Base-by-base conservation (phyloP, 2,888 invertebrate species). In the Pyralis farinalis region DNA sequence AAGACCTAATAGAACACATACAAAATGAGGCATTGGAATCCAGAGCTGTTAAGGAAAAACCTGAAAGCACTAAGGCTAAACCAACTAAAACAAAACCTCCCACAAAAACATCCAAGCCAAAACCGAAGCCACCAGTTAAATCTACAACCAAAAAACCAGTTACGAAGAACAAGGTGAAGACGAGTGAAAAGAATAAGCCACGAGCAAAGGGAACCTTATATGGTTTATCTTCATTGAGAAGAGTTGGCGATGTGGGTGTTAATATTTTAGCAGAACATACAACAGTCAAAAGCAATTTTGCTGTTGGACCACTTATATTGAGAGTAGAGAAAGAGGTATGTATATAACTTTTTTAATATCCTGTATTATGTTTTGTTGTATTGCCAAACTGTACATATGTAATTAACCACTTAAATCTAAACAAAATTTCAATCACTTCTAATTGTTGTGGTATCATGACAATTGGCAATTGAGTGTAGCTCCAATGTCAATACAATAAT, bases 281-380 rank as follows among this genome's bases (percentile, higher is more conserved):
- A 1, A 96, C 95, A 39, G 94, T 96, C 30, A 95, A 94, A 65
- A 95, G 95, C 40, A 94, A 94, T 73, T 96, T 96, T 69, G 91
- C 93, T 12, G 83, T 96, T 43, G 96, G 96, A 36, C 96, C 96
- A 0, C 78, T 96, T 32, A 92, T 94, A 12, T 79, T 96, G 47
- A 93, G 94, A 77, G 96, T 95, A 0, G 94, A 95, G 69, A 93
- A 94, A 77, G 94, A 94, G 89, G 93, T 92, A 75, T 50, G 63
- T 42, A 34, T n/a, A n/a, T n/a, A n/a, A n/a, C 30, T 37, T n/a
- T 22, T 21, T 22, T 34, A 10, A 28, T 33, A 8, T 31, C 29
- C n/a, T n/a, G n/a, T n/a, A n/a, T n/a, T n/a, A n/a, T n/a, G n/a
- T n/a, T n/a, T n/a, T n/a, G n/a, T n/a, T n/a, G n/a, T n/a, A n/a